phyloP scores from a whole-genome alignment of 2,888 invertebrate genomes.

The Agrilus mali region DNA sequence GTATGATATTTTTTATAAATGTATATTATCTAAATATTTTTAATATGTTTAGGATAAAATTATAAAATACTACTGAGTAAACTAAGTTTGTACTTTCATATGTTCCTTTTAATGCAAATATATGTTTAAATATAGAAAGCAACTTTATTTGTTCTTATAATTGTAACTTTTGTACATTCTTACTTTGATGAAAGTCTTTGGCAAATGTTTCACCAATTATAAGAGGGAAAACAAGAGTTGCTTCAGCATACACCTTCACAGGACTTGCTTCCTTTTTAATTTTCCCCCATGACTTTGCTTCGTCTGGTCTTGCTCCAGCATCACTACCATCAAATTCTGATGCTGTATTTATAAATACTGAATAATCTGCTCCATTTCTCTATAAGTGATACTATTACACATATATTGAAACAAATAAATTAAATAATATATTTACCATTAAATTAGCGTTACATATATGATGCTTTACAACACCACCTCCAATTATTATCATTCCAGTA shows the following conservation, averaged over 20 bases:
- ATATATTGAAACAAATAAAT: neutral
- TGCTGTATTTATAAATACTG: conserved; percentile 91
- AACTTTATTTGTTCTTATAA: neutral
- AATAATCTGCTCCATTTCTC: conserved; percentile 93
- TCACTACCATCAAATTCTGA: conserved; percentile 97
- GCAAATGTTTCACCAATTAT: conserved; percentile 96
- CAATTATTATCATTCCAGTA: conserved; percentile 93
- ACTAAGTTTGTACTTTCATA: neutral
- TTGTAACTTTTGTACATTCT: conserved; percentile 2
- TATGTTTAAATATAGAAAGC: neutral
- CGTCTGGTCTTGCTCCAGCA: conserved; percentile 94
- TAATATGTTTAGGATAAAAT: too few relatives aligned
- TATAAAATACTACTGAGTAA: too few relatives aligned
- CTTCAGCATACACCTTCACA: conserved; percentile 90
- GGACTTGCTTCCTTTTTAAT: conserved; percentile 78
- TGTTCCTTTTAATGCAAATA: conserved; percentile 1
- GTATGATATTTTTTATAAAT: conserved; percentile 6
- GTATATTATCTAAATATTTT: neutral
- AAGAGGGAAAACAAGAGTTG: conserved; percentile 85
- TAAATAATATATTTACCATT: conserved; percentile 51
- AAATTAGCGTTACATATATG: conserved; percentile 99
- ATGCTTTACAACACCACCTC: conserved; percentile 96
- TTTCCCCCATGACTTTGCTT: conserved; percentile 99
- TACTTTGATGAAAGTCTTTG: conserved; percentile 37
- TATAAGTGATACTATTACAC: conserved; percentile 24